Conservation (phyloP, 2,888 invertebrate species). For the Cerastis rubricosa region DNA sequence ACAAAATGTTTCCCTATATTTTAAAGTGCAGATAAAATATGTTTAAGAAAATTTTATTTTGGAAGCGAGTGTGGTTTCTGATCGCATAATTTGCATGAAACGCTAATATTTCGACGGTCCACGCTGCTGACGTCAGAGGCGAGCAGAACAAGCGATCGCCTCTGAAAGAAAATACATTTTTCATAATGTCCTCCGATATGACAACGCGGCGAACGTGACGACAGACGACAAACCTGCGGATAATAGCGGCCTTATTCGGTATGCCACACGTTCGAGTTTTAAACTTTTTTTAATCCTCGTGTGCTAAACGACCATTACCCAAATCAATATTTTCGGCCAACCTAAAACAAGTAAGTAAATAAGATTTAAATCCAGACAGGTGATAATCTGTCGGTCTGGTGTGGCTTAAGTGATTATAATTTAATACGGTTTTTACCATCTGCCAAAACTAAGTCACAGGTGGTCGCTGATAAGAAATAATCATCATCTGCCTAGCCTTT, state of each 20-base stretch:
- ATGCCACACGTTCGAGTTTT: slow-evolving; percentile 1
- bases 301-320: not conserved
- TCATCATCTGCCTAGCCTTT: no score
- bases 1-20: not conserved
- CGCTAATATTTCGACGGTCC: slow-evolving; percentile 66
- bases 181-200: slow-evolving; percentile 73
- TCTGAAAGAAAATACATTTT: slow-evolving; percentile 81
- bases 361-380: not conserved
- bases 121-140: slow-evolving; percentile 78
- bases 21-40: not conserved
- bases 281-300: not conserved
- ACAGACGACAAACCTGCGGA: slow-evolving; percentile 50
- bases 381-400: slow-evolving; percentile 1
- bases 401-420: not conserved
- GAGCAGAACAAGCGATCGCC: slow-evolving; percentile 67
- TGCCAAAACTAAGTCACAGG: slow-evolving; percentile 5
- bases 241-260: slow-evolving; percentile 22
- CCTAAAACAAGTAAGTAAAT: slow-evolving; percentile 4
- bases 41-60: slow-evolving; percentile 18
- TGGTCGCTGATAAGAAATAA: slow-evolving; percentile 1
- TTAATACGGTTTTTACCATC: not conserved
- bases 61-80: slow-evolving; percentile 15
- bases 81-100: slow-evolving; percentile 68
- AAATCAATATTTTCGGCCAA: slow-evolving; percentile 21
- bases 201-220: slow-evolving; percentile 71